phyloP scores from a whole-genome alignment of 2,797 vertebrate genomes.

The Eulemur albifrons region DNA sequence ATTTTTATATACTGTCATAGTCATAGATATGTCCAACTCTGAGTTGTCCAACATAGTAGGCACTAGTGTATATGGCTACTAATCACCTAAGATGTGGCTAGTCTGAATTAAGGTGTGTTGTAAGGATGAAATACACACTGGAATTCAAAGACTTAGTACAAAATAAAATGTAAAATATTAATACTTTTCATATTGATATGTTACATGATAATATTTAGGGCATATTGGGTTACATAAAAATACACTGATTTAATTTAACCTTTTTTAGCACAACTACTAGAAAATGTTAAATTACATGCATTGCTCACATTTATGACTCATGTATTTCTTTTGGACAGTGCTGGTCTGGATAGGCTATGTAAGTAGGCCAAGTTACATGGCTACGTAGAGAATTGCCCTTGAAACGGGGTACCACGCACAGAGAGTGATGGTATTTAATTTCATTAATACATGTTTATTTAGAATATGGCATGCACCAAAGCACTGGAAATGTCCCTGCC shows the following conservation, averaged over 20 bases:
- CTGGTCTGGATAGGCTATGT: not conserved
- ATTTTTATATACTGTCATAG: not conserved
- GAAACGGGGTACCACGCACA: not conserved
- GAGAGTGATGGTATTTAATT: not conserved
- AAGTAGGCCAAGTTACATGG: not conserved
- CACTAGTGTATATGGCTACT: not conserved
- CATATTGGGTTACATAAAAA: not conserved
- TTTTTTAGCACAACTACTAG: not conserved
- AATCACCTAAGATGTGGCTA: not conserved
- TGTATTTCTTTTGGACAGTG: not conserved
- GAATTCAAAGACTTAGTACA: not conserved
- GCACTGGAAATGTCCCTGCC: not conserved
- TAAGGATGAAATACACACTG: not conserved
- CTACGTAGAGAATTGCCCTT: not conserved
- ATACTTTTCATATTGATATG: not conserved
- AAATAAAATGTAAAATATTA: not conserved
- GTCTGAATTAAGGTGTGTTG: not conserved
- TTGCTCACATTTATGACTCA: not conserved
- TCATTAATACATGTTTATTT: not conserved
- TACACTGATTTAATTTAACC: not conserved
- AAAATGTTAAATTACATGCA: not conserved
- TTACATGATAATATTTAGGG: not conserved
- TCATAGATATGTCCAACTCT: not conserved
- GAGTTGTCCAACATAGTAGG: not conserved
- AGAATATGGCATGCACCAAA: not conserved